A percentile compares a stretch with the other conserved stretches of the same genome.
phyloP scores from a whole-genome alignment of 2,113 vertebrate species.

The Channa maculata region DNA sequence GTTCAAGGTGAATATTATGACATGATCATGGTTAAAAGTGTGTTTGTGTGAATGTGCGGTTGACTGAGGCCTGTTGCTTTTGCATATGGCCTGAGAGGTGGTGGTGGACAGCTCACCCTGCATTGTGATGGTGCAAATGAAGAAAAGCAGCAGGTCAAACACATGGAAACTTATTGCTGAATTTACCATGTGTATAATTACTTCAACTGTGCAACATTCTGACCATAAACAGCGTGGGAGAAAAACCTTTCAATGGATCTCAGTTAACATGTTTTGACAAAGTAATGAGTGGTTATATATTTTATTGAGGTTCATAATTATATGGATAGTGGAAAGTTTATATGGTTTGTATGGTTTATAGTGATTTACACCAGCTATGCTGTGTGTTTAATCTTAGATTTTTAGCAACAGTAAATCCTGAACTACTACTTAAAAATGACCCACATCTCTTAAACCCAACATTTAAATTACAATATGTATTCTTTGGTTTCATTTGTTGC shows the following conservation, averaged over 20 bases:
- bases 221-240: slow-evolving; percentile 16
- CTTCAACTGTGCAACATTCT: slow-evolving; percentile 9
- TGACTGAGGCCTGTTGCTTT: not conserved
- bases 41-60: not conserved
- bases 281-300: not conserved
- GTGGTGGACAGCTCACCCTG: not conserved
- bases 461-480: too few relatives aligned
- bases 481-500: too few relatives aligned
- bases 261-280: not conserved
- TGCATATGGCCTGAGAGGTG: slow-evolving; percentile 6
- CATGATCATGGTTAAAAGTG: not conserved
- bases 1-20: not conserved
- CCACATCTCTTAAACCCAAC: too few relatives aligned
- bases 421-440: too few relatives aligned
- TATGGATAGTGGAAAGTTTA: not conserved
- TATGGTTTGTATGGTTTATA: not conserved
- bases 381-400: not conserved
- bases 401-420: not conserved
- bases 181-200: slow-evolving; percentile 49
- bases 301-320: not conserved
- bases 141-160: slow-evolving; percentile 43
- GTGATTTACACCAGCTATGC: not conserved
- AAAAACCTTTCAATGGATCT: slow-evolving; percentile 10
- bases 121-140: slow-evolving; percentile 22
- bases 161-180: slow-evolving; percentile 49